These are phyloP conservation scores for Cladopsammia gracilis DNA, from an alignment of 64 coral and sea anemone species.

Conservation along the genomic window DNA sequence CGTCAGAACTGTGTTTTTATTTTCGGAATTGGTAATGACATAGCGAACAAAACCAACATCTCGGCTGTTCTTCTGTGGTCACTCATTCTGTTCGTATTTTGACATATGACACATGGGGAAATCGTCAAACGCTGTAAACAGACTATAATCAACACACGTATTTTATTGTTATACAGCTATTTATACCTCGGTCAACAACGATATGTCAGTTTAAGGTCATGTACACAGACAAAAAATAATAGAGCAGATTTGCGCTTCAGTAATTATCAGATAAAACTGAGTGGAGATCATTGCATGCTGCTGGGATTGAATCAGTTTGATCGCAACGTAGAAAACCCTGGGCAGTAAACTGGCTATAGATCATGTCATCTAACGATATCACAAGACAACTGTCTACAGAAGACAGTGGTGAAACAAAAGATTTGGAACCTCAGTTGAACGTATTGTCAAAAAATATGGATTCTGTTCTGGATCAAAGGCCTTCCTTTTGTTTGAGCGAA, in stretches of 20 bases:
- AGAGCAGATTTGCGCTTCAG: not conserved
- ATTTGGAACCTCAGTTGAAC: not conserved
- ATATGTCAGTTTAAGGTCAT: not conserved
- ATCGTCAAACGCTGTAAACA: not conserved
- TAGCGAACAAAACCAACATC: not conserved
- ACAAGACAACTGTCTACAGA: not conserved
- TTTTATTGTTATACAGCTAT: not conserved
- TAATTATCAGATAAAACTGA: not conserved
- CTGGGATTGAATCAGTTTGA: not conserved
- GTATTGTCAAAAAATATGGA: not conserved
- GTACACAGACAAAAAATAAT: not conserved
- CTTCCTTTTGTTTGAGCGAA: conserved; percentile 35
- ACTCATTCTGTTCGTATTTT: not conserved
- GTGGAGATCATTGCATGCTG: not conserved
- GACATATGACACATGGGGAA: not conserved
- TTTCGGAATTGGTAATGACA: not conserved
- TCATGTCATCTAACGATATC: not conserved
- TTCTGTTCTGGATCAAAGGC: not conserved
- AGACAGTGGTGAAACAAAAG: not conserved
- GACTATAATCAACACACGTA: too few relatives aligned
- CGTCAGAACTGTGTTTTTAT: not conserved
- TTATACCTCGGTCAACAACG: not conserved
- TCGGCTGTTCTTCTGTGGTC: not conserved
- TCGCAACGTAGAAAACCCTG: not conserved
- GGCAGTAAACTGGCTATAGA: not conserved